A percentile compares a stretch with the other conserved stretches of the same genome.
Evolutionary conservation across 1,140 invertebrate genomes (phyloP).

Genomic region (Papilio xuthus): DNA sequence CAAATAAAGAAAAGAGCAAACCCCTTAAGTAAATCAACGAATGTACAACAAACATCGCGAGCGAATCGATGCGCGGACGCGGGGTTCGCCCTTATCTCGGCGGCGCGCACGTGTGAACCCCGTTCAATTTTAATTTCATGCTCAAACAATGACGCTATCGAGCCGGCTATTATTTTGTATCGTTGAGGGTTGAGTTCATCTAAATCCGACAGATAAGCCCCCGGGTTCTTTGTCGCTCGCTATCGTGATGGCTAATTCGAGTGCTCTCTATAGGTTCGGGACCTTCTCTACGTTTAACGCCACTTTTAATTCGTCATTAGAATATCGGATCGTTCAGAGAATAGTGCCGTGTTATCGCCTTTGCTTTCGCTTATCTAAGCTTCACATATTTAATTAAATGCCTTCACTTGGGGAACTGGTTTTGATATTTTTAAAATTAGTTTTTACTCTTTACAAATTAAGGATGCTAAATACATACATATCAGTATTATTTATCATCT

Average conservation of each 20-base stretch:
- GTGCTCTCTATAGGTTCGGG: constrained; percentile 53
- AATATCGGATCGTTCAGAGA: constrained; percentile 63
- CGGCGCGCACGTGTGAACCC: constrained; percentile 77
- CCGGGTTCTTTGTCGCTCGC: constrained; percentile 70
- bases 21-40: constrained; percentile 69
- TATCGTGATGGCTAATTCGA: constrained; percentile 74
- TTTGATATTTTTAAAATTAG: constrained; percentile 28
- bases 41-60: constrained; percentile 63
- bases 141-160: constrained; percentile 80
- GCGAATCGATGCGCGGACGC: constrained; percentile 64
- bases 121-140: constrained; percentile 81
- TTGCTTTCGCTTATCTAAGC: constrained; percentile 51
- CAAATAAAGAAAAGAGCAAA: constrained; percentile 76
- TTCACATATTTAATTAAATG: constrained; percentile 69
- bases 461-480: background rate
- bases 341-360: constrained; percentile 51
- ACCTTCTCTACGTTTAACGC: constrained; percentile 48
- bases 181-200: constrained; percentile 76
- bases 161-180: constrained; percentile 80
- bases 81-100: constrained; percentile 73
- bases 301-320: constrained; percentile 68
- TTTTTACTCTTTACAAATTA: background rate
- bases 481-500: too few relatives aligned
- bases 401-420: constrained; percentile 23
- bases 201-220: constrained; percentile 77